Conservation (phyloP, 2,888 invertebrate species). For the Cantharis lateralis region DNA sequence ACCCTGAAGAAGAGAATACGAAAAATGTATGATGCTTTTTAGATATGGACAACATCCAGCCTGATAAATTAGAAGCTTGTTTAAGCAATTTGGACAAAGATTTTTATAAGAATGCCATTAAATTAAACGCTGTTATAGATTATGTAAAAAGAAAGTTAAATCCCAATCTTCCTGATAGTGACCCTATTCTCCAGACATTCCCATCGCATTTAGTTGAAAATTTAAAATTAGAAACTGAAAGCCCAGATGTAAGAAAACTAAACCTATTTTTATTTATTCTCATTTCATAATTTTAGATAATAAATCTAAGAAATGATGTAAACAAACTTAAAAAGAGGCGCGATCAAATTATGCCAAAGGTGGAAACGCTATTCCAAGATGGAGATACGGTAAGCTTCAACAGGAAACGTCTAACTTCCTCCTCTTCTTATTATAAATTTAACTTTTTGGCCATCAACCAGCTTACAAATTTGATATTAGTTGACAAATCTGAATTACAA, state of each 20-base stretch:
- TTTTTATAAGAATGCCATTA: background rate
- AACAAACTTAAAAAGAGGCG: background rate
- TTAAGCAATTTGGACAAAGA: background rate
- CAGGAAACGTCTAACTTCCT: background rate
- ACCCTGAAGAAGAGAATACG: too few species aligned
- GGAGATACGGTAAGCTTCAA: background rate
- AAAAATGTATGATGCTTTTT: too few species aligned
- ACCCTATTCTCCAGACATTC: background rate
- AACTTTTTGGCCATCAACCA: too few species aligned
- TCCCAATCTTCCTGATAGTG: background rate
- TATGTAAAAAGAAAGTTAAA: background rate
- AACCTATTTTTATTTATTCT: background rate
- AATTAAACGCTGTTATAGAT: background rate
- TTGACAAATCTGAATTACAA: too few species aligned
- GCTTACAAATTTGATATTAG: too few species aligned
- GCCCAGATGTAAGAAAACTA: background rate
- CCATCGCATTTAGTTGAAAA: background rate
- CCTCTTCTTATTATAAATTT: background rate
- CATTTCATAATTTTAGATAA: background rate
- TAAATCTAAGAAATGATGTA: background rate
- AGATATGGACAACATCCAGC: background rate
- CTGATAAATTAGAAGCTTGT: background rate
- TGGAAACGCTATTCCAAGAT: background rate
- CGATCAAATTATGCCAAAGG: background rate
- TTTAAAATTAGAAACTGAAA: background rate